phyloP scores from a whole-genome alignment of 2,113 vertebrate species.

The Microcebus jonahi region DNA sequence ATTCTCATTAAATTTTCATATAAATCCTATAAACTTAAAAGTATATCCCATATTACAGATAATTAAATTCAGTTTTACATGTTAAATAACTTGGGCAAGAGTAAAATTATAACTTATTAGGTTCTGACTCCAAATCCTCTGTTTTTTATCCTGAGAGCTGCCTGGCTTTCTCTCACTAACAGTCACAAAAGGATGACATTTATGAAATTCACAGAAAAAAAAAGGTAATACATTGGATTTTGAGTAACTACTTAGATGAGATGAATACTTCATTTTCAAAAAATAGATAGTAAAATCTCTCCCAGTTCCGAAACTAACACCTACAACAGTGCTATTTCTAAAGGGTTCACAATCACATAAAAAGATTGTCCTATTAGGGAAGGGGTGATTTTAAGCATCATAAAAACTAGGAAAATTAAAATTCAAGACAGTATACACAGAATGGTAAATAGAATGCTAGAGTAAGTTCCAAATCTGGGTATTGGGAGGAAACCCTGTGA shows the following conservation, averaged over 20 bases:
- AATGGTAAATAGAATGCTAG: neutral
- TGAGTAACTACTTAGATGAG: neutral
- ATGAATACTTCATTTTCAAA: neutral
- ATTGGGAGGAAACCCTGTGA: neutral
- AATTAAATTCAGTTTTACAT: slow-evolving; percentile 24
- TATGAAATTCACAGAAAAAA: neutral
- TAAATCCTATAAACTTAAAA: neutral
- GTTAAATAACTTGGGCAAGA: neutral
- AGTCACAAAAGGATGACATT: neutral
- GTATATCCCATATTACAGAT: neutral
- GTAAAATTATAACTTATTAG: neutral
- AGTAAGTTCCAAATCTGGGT: neutral
- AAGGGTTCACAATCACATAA: neutral
- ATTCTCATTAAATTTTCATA: slow-evolving; percentile 43
- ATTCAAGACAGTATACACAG: neutral
- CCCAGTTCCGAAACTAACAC: neutral
- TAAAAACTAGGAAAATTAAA: neutral
- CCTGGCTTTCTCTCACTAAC: neutral
- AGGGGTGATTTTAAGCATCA: neutral
- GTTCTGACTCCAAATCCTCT: neutral
- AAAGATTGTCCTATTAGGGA: neutral
- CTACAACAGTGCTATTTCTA: neutral
- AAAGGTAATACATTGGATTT: neutral
- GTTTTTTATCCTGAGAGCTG: neutral
- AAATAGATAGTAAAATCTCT: neutral